Conservation (phyloP, 2,113 vertebrate species). For the Isichthys henryi region DNA sequence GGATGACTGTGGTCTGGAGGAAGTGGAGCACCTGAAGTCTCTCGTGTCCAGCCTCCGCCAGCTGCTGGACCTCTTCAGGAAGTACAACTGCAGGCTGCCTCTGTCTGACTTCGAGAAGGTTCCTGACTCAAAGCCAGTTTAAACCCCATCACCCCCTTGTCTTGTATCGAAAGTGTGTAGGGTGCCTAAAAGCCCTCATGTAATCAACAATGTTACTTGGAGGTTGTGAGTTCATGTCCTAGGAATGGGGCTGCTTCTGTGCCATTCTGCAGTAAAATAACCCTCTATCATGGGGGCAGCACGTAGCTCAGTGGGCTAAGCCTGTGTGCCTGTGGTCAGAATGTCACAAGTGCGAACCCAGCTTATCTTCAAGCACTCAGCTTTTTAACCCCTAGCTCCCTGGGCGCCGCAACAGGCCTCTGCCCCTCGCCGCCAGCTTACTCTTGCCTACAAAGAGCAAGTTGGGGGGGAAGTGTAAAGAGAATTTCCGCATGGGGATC, state of each 20-base stretch:
- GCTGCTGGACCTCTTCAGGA: slow-evolving; percentile 73
- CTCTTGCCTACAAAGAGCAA: too few relatives aligned
- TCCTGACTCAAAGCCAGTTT: slow-evolving; percentile 14
- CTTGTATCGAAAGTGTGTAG: background rate
- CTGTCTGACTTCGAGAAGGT: slow-evolving; percentile 91
- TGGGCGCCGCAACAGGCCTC: too few relatives aligned
- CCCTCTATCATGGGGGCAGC: background rate
- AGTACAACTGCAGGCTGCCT: slow-evolving; percentile 79
- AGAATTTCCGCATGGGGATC: too few relatives aligned
- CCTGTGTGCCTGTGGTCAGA: too few relatives aligned
- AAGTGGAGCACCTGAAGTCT: slow-evolving; percentile 65
- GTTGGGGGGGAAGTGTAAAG: too few relatives aligned
- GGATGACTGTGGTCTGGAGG: slow-evolving; percentile 60
- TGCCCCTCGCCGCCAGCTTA: too few relatives aligned
- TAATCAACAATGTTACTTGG: background rate
- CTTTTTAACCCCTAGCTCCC: too few relatives aligned
- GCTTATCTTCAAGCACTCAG: too few relatives aligned
- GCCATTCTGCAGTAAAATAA: background rate
- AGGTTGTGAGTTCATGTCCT: background rate
- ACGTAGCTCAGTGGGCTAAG: too few relatives aligned
- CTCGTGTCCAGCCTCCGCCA: slow-evolving; percentile 72
- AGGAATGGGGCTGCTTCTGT: background rate
- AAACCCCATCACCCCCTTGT: background rate
- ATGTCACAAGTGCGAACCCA: too few relatives aligned
- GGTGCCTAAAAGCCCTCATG: background rate